A percentile compares a stretch with the other conserved stretches of the same genome.
Evolutionary conservation across 2,888 invertebrate genomes (phyloP).

Genomic region (Willowsia nigromaculata): DNA sequence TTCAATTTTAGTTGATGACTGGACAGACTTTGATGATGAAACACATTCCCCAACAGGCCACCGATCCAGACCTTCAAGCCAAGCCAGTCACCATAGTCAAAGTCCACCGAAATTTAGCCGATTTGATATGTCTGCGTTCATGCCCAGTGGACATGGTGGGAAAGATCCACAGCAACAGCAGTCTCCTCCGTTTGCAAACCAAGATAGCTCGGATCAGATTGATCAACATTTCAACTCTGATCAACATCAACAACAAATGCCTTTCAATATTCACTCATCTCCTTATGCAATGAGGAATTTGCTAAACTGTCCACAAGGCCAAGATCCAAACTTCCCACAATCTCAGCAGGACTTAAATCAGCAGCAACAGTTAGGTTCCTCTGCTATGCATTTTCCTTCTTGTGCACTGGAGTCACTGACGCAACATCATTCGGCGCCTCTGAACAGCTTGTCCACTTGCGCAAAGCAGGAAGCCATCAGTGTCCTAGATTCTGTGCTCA

Average conservation of each 20-base stretch:
- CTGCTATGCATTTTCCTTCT: constrained; percentile 5
- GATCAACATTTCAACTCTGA: constrained; percentile 32
- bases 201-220: background rate
- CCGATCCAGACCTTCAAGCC: constrained; percentile 55
- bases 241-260: constrained; percentile 57
- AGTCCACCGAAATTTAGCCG: constrained; percentile 78
- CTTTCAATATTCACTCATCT: constrained; percentile 76
- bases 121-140: constrained; percentile 78
- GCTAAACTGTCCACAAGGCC: constrained; percentile 65
- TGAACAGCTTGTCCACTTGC: constrained; percentile 53
- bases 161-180: constrained; percentile 45
- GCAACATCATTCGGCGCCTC: constrained; percentile 50
- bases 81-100: constrained; percentile 57
- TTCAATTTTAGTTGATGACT: constrained; percentile 78
- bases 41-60: constrained; percentile 68
- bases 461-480: constrained; percentile 69
- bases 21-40: constrained; percentile 77
- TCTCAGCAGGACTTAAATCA: constrained; percentile 28
- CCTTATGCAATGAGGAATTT: constrained; percentile 78
- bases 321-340: constrained; percentile 36
- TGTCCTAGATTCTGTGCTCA: constrained; percentile 61
- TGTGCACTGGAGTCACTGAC: constrained; percentile 57
- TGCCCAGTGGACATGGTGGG: constrained; percentile 51
- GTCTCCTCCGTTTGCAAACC: constrained; percentile 39
- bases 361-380: constrained; percentile 20